A percentile compares a stretch with the other conserved stretches of the same genome.
Conservation (phyloP, 2,113 vertebrate species). For the Dromiciops gliroides region DNA sequence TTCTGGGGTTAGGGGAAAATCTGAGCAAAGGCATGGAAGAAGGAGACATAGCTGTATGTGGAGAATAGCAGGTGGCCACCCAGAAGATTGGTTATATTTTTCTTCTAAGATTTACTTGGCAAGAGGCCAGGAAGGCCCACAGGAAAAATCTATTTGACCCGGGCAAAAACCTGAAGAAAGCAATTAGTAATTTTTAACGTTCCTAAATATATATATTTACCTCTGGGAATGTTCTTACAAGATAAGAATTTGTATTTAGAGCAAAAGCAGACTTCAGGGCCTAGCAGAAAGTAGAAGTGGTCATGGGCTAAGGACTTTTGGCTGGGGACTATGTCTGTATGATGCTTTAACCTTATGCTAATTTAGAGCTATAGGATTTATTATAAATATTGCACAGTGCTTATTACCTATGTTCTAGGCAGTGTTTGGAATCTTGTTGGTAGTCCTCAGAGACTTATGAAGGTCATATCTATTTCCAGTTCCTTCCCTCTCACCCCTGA, state of each 20-base stretch:
- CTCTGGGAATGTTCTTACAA: constrained; percentile 34
- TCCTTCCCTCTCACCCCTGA: neutral
- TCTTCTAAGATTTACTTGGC: constrained; percentile 28
- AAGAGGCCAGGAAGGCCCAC: constrained; percentile 19
- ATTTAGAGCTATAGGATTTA: neutral
- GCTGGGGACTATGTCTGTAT: neutral
- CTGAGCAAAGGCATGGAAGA: neutral
- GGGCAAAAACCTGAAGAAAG: constrained; percentile 13
- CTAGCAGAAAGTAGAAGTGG: neutral
- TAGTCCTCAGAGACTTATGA: neutral
- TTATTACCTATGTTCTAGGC: neutral
- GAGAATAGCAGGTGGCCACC: neutral
- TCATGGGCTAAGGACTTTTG: neutral
- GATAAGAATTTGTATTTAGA: constrained; percentile 29
- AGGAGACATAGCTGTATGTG: neutral
- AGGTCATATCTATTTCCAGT: neutral
- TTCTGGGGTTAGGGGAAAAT: neutral
- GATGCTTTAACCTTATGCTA: neutral
- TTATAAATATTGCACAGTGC: neutral
- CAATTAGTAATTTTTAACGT: constrained; percentile 28
- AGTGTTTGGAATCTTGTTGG: neutral
- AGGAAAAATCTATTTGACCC: constrained; percentile 2
- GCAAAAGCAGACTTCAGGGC: neutral
- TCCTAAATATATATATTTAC: constrained; percentile 10
- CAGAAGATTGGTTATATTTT: neutral